Base-by-base conservation (phyloP, 2,797 vertebrate genomes). In the Brachyalestes nurse region DNA sequence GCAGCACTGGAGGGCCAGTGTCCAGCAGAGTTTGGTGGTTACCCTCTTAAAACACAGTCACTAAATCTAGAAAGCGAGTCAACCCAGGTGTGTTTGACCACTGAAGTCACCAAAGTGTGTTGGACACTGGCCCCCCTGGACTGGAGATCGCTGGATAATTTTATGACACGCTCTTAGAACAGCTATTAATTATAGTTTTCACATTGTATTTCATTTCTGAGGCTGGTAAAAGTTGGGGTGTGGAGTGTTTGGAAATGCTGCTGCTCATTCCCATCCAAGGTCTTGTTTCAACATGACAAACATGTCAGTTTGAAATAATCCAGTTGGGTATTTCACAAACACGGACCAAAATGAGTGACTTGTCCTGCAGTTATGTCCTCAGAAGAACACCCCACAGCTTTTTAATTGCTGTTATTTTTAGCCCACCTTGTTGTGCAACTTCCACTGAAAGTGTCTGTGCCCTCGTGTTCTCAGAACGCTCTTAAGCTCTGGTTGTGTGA, bases 271-370 rank as follows among this genome's bases (percentile, higher is more conserved):
- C 25, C 53, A 14, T 23, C 28, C 25, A 64, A 0, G 2, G 25
- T 45, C 23, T 25, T 38, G 28, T 62, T 62, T 34, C 75, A 40
- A 49, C n/a, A 51, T 70, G 53, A 74, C 53, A 86, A 81, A 66
- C 72, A 78, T 62, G 58, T 82, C 69, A 53, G 69, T 83, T 81
- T 83, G 82, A 87, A 82, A 89, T 87, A 91, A 89, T 92, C 78
- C 85, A 86, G 78, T 91, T 86, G 47, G 92, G 92, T 85, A 94
- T 94, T 93, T 94, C 91, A 92, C 92, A 93, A 67, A n/a, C 81
- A 77, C 87, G 55, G 78, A 72, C 80, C n/a, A 92, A 79, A 61
- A 84, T 81, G 78, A 23, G 49, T 74, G 34, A 60, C 14, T 34
- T 19, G 5, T 64, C 34, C 49, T 78, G 34, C 21, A 79, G 51